Evolutionary conservation across 2,888 invertebrate species (phyloP), one percentile per base, ranked within the genome.

Genomic region (Sialis fuliginosa): DNA sequence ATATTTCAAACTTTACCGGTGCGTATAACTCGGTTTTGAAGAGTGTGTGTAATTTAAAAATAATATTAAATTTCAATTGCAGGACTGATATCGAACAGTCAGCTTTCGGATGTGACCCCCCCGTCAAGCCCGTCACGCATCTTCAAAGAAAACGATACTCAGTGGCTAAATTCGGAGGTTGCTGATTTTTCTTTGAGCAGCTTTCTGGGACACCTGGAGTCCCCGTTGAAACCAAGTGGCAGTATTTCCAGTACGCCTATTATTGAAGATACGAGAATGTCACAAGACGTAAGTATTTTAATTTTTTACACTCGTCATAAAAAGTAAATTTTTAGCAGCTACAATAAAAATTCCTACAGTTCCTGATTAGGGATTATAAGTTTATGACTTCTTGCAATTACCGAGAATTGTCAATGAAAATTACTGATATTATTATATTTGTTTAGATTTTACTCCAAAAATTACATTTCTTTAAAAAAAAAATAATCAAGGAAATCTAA

Each of bases 121-220:
- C 63, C 69, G 7, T 58, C 67, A 2, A 81, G 80, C 22, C 81
- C 82, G 9, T 77, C 79, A 45, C 70, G 77, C 40, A 67, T 82
- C 54, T 64, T 82, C 49, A 75, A 77, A 51, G 79, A 80, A 54
- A 71, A 74, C 43, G 80, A 79, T 54, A 72, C 74, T 52, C 72
- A 75, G 47, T 85, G 85, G 85, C 68, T 83, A 34, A 81, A 75
- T 56, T 75, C 79, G 44, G 80, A 86, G 60, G 84, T 82, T 42
- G 81, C 78, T 47, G 90, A 91, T 65, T 85, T 88, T 67, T 90
- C 89, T 6, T 70, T 91, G 45, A 87, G 86, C 63, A 87, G 86
- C 64, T 79, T 91, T 60, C 70, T 91, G 46, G 82, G 82, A 0
- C 85, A 86, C 57, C 70, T 89, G 52, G 88, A 89, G 58, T 82